Evolutionary conservation across 2,888 invertebrate genomes (phyloP).

Genomic region (Caenorhabditis virilis): DNA sequence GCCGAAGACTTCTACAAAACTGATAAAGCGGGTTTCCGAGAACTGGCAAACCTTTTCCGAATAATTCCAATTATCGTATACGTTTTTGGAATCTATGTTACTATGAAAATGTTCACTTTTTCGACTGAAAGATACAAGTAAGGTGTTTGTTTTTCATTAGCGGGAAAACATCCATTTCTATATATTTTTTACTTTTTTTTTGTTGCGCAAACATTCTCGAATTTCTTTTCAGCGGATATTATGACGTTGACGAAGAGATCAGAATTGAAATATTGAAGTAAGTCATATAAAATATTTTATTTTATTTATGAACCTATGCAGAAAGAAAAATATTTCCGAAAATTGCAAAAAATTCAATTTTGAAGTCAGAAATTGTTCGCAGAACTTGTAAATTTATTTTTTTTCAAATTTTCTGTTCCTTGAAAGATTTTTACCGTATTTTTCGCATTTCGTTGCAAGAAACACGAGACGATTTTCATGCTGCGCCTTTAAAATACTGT

Average conservation of each 20-base stretch:
- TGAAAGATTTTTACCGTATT: no score
- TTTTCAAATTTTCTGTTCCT: no score
- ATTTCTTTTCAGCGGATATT: constrained; percentile 31
- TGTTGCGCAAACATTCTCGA: constrained; percentile 2
- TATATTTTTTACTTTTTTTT: not conserved
- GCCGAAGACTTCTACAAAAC: no score
- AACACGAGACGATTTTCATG: no score
- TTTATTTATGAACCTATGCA: no score
- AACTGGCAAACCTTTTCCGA: not conserved
- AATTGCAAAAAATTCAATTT: not conserved
- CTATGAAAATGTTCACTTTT: constrained; percentile 22
- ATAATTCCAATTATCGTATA: constrained; percentile 13
- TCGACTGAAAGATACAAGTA: constrained; percentile 29
- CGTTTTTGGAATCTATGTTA: constrained; percentile 16
- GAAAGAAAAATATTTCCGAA: not conserved
- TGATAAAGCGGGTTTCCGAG: not conserved
- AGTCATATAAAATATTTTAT: not conserved
- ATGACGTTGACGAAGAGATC: constrained; percentile 31
- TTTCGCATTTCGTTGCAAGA: no score
- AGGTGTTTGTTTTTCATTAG: constrained; percentile 13
- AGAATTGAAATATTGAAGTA: constrained; percentile 8
- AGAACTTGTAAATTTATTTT: no score
- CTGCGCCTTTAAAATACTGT: no score
- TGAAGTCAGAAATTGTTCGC: not conserved
- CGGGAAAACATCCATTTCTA: no score